Evolutionary conservation across 2,113 vertebrate genomes (phyloP).

Genomic region (Bettongia penicillata): DNA sequence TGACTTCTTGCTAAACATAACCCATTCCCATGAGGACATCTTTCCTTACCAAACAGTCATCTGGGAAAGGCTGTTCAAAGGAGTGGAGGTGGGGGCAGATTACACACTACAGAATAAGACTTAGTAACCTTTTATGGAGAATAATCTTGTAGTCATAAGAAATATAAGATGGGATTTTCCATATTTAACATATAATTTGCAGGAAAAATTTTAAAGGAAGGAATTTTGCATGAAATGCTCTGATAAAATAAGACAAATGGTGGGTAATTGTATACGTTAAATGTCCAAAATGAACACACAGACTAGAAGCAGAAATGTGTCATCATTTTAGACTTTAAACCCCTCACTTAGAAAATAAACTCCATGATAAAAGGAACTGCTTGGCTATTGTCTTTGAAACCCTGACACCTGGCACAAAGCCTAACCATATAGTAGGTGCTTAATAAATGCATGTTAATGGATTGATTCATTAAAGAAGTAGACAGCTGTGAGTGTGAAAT

Average conservation of each 20-base stretch:
- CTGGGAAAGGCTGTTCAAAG: neutral
- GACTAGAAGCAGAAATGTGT: neutral
- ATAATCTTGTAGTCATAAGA: neutral
- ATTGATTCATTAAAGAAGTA: neutral
- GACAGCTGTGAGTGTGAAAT: neutral
- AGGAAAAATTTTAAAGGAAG: neutral
- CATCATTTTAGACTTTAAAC: neutral
- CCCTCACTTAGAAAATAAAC: neutral
- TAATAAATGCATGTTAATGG: neutral
- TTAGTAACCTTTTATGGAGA: neutral
- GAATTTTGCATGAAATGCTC: neutral
- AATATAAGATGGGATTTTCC: neutral
- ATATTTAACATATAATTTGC: neutral
- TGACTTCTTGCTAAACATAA: neutral
- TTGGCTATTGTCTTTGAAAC: neutral
- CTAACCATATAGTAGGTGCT: neutral
- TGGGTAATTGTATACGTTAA: neutral
- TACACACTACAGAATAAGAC: neutral
- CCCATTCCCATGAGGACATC: accelerated
- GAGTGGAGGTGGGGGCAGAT: neutral
- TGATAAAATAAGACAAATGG: too few relatives aligned
- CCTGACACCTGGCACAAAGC: neutral
- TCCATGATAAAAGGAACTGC: neutral
- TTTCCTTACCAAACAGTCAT: neutral
- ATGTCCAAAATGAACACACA: neutral